Conservation (phyloP, 2,113 vertebrate genomes). For the Campylomormyrus numenius region DNA sequence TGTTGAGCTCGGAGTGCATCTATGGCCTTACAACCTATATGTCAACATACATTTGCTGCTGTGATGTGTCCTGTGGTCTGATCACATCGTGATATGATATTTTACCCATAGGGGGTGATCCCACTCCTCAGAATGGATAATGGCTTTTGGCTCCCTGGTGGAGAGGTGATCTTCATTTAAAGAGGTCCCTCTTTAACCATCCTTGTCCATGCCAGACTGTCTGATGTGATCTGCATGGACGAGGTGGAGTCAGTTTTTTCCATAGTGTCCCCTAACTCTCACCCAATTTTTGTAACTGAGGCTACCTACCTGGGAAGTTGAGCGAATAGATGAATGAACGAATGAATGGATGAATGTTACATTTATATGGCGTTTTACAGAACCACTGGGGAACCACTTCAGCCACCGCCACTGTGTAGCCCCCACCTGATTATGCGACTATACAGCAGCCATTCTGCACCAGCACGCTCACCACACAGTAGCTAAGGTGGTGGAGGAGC, state of each 20-base stretch:
- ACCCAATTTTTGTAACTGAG: background rate
- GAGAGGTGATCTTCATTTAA: background rate
- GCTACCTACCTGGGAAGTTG: constrained; percentile 1
- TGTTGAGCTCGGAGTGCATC: background rate
- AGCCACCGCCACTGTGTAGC: background rate
- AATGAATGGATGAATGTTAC: background rate
- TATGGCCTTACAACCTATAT: background rate
- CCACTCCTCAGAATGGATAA: background rate
- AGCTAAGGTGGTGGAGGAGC: background rate
- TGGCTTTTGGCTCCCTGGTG: background rate
- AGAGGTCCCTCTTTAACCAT: background rate
- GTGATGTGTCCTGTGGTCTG: background rate
- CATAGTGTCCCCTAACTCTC: constrained; percentile 1
- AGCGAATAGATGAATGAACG: background rate
- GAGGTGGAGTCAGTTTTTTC: constrained; percentile 15
- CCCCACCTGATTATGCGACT: background rate
- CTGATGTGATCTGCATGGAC: constrained; percentile 13
- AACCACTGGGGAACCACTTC: background rate
- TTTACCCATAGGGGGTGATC: background rate
- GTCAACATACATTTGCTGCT: background rate
- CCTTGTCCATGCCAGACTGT: constrained; percentile 18
- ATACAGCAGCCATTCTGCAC: background rate
- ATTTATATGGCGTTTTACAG: background rate
- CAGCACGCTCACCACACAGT: background rate
- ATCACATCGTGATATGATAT: background rate